A percentile compares a stretch with the other conserved stretches of the same genome.
Conservation (phyloP, 2,888 invertebrate species). For the Cloeon dipterum region DNA sequence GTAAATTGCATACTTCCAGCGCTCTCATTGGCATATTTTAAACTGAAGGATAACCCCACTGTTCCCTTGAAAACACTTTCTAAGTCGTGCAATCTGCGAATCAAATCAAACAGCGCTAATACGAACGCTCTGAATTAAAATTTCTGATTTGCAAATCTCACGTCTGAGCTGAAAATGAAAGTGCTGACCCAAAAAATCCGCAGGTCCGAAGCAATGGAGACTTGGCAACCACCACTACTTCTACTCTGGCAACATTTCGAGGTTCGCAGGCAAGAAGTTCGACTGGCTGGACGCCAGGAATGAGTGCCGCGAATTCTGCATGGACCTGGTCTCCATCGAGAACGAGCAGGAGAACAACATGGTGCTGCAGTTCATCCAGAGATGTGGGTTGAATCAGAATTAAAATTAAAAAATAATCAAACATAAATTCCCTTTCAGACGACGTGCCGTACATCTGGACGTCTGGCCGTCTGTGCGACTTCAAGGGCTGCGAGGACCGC, state of each 20-base stretch:
- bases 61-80: no score
- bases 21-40: no score
- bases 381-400: no score
- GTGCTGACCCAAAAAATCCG: no score
- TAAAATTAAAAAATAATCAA: not conserved
- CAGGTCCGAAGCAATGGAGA: conserved; percentile 79
- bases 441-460: conserved; percentile 79
- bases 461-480: conserved; percentile 75
- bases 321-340: conserved; percentile 77
- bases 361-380: conserved; percentile 67
- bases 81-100: no score
- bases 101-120: no score
- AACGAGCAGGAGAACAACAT: conserved; percentile 78
- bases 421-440: no score
- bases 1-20: no score
- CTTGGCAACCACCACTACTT: conserved; percentile 74
- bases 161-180: no score
- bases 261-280: conserved; percentile 52
- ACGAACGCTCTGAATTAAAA: no score
- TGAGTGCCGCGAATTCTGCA: conserved; percentile 77
- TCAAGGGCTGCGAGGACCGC: conserved; percentile 75
- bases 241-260: conserved; percentile 60
- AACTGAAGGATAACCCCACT: no score
- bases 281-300: conserved; percentile 84
- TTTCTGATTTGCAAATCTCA: no score